Conservation (phyloP, 2,113 vertebrate genomes). For the Polypterus bichir region DNA sequence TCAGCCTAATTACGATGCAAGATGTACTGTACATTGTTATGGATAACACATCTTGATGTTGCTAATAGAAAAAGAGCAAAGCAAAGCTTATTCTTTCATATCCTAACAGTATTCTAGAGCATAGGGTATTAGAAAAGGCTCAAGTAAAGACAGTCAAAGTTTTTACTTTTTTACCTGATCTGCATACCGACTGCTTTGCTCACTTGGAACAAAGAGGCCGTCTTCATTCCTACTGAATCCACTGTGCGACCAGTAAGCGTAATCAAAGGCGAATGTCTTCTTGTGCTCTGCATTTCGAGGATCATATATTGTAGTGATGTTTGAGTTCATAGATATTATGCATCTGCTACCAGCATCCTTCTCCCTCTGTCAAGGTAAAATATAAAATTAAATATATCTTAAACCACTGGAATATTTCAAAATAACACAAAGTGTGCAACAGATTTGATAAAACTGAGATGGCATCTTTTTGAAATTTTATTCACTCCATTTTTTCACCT, state of each 20-base stretch:
- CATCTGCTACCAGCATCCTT: slow-evolving; percentile 55
- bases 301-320: slow-evolving; percentile 48
- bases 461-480: too few species aligned
- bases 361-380: slow-evolving; percentile 38
- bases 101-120: too few species aligned
- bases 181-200: slow-evolving; percentile 45
- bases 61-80: neutral
- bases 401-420: too few species aligned
- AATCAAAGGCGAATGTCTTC: slow-evolving; percentile 57
- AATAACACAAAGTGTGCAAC: too few species aligned
- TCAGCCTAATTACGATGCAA: too few species aligned
- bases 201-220: slow-evolving; percentile 44
- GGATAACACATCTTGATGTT: neutral
- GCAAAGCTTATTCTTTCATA: too few species aligned
- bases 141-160: too few species aligned
- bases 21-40: too few species aligned
- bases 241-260: slow-evolving; percentile 57
- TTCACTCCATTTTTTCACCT: too few species aligned
- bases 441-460: too few species aligned
- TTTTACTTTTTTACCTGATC: slow-evolving; percentile 50
- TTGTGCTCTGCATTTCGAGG: slow-evolving; percentile 39
- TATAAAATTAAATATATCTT: neutral
- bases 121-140: too few species aligned
- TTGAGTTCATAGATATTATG: slow-evolving; percentile 53
- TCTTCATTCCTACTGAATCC: slow-evolving; percentile 45